These are phyloP conservation scores for Epicampocera succincta DNA, from an alignment of 2,888 invertebrate species.

Conservation along the genomic window DNA sequence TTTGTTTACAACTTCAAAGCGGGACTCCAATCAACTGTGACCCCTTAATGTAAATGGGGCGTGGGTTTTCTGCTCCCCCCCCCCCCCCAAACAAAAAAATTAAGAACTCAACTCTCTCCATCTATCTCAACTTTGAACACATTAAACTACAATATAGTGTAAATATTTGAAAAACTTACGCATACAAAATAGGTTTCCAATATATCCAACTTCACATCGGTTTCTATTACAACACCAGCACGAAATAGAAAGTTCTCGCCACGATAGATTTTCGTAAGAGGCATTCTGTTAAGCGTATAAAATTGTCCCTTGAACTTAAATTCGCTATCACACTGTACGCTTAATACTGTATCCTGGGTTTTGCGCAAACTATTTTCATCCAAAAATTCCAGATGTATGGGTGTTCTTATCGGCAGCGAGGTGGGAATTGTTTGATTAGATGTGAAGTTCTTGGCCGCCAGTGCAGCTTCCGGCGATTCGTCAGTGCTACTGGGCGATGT, in stretches of 20 bases:
- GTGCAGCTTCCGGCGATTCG: slow-evolving; percentile 76
- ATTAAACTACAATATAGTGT: too few species aligned
- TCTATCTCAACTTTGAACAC: too few species aligned
- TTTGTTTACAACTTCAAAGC: too few species aligned
- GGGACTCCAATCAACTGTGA: too few species aligned
- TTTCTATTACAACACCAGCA: slow-evolving; percentile 78
- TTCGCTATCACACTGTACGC: slow-evolving; percentile 77
- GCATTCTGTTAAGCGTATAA: slow-evolving; percentile 79
- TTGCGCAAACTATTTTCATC: slow-evolving; percentile 79
- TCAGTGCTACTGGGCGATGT: slow-evolving; percentile 75
- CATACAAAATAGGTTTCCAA: slow-evolving; percentile 81
- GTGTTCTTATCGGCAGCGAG: slow-evolving; percentile 73
- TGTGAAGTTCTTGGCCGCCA: slow-evolving; percentile 55
- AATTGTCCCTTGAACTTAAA: slow-evolving; percentile 80
- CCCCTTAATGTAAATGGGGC: too few species aligned
- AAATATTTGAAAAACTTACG: slow-evolving; percentile 75
- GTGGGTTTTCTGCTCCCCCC: too few species aligned
- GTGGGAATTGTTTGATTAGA: slow-evolving; percentile 54
- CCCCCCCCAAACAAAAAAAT: too few species aligned
- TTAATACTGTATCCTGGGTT: slow-evolving; percentile 78
- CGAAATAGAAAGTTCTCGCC: slow-evolving; percentile 81
- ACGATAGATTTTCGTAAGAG: slow-evolving; percentile 78
- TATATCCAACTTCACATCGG: slow-evolving; percentile 79
- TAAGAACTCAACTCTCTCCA: too few species aligned
- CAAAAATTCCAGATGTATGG: slow-evolving; percentile 79